Conservation (phyloP, 2,888 invertebrate genomes). For the Leucoma salicis region DNA sequence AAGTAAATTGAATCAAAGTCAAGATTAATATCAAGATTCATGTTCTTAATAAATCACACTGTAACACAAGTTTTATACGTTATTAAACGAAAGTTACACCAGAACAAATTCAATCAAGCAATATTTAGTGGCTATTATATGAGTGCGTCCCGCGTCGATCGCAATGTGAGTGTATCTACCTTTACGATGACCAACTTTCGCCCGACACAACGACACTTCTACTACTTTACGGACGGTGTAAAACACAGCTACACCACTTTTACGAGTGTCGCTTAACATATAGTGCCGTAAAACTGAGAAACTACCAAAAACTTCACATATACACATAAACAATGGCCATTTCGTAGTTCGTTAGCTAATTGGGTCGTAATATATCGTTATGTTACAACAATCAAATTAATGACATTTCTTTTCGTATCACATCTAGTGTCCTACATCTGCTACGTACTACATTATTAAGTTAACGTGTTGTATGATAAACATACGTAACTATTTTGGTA, state of each 20-base stretch:
- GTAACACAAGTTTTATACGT: neutral
- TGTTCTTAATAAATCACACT: neutral
- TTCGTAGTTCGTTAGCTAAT: slow-evolving; percentile 69
- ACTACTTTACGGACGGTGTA: slow-evolving; percentile 66
- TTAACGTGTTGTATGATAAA: slow-evolving; percentile 23
- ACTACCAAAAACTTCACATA: slow-evolving; percentile 57
- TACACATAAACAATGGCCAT: slow-evolving; percentile 59
- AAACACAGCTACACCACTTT: slow-evolving; percentile 67
- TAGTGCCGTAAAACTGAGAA: slow-evolving; percentile 65
- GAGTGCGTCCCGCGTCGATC: slow-evolving; percentile 39
- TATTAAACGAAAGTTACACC: slow-evolving; percentile 13
- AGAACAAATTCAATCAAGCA: slow-evolving; percentile 36
- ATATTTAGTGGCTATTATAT: slow-evolving; percentile 46
- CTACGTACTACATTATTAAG: slow-evolving; percentile 23
- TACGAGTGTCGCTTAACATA: slow-evolving; percentile 75
- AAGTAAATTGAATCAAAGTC: neutral
- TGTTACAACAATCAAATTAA: slow-evolving; percentile 44
- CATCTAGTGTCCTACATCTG: slow-evolving; percentile 17
- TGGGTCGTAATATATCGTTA: slow-evolving; percentile 56
- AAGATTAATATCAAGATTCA: neutral
- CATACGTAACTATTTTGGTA: slow-evolving; percentile 37
- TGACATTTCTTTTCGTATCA: slow-evolving; percentile 37
- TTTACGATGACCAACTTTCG: slow-evolving; percentile 51
- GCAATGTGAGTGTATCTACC: slow-evolving; percentile 50
- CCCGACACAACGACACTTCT: slow-evolving; percentile 55